phyloP scores from a whole-genome alignment of 2,888 invertebrate species.

The Tinea pellionella region DNA sequence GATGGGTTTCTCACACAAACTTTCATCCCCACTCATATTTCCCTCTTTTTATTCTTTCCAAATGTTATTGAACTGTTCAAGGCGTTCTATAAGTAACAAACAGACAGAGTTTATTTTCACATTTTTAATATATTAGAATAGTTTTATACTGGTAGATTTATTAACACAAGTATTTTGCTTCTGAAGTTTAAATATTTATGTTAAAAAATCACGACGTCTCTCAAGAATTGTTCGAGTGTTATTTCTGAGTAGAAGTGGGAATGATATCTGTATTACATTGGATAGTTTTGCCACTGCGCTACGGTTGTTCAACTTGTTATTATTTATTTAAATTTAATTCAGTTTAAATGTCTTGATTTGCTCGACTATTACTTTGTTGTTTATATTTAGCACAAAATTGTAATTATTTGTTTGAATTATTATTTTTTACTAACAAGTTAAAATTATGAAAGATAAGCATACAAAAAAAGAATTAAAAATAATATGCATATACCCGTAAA shows the following conservation, averaged over 20 bases:
- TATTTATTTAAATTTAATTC: not conserved
- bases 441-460: too few species aligned
- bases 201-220: not conserved
- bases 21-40: too few species aligned
- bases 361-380: not conserved
- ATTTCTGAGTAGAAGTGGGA: not conserved
- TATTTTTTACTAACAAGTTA: not conserved
- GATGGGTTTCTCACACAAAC: too few species aligned
- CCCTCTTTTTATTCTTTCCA: too few species aligned
- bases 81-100: too few species aligned
- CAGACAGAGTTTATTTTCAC: too few species aligned
- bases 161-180: not conserved
- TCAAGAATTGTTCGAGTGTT: not conserved
- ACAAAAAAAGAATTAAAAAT: too few species aligned
- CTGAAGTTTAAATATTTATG: not conserved
- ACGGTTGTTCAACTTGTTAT: not conserved
- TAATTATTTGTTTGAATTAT: not conserved
- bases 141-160: too few species aligned
- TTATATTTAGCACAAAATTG: not conserved
- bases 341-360: not conserved
- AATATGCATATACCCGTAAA: too few species aligned
- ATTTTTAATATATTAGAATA: too few species aligned
- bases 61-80: too few species aligned
- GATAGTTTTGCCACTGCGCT: not conserved
- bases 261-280: not conserved